phyloP scores from a whole-genome alignment of 2,113 vertebrate species.

The Periophthalmodon schlosseri region DNA sequence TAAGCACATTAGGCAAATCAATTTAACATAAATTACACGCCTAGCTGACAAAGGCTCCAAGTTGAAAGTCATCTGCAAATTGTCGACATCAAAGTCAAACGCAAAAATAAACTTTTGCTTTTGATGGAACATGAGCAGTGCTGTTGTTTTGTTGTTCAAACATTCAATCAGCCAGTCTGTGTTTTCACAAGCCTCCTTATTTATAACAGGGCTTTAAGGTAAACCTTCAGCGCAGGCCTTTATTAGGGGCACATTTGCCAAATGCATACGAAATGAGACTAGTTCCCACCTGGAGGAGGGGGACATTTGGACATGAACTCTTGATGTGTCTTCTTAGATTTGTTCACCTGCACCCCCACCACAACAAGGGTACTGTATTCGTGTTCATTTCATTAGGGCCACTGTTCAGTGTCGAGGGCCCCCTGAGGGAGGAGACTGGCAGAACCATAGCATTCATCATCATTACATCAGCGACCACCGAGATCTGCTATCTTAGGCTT shows the following conservation, averaged over 20 bases:
- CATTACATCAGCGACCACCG: slow-evolving; percentile 92
- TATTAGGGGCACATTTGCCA: slow-evolving; percentile 21
- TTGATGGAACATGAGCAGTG: slow-evolving; percentile 46
- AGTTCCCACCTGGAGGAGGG: slow-evolving; percentile 19
- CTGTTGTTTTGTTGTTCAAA: slow-evolving; percentile 28
- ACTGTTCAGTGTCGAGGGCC: slow-evolving; percentile 76
- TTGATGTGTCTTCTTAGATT: slow-evolving; percentile 69
- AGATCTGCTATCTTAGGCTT: slow-evolving; percentile 86
- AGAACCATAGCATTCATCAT: slow-evolving; percentile 87
- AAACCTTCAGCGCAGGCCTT: slow-evolving; percentile 23
- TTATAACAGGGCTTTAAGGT: slow-evolving; percentile 47
- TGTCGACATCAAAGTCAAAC: slow-evolving; percentile 80
- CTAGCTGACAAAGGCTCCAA: slow-evolving; percentile 72
- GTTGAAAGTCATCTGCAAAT: slow-evolving; percentile 80
- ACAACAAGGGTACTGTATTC: slow-evolving; percentile 71
- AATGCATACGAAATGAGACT: slow-evolving; percentile 18
- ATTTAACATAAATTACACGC: slow-evolving; percentile 86
- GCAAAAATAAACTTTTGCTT: slow-evolving; percentile 78
- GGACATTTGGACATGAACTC: slow-evolving; percentile 60
- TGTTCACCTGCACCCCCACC: slow-evolving; percentile 50
- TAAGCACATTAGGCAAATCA: slow-evolving; percentile 85
- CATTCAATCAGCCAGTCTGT: slow-evolving; percentile 43
- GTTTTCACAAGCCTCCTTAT: slow-evolving; percentile 49
- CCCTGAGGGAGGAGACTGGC: slow-evolving; percentile 82
- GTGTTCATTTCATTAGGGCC: slow-evolving; percentile 86